Percentiles rank a stretch among this genome's conserved stretches.
phyloP scores from a whole-genome alignment of 2,888 invertebrate genomes.

The Eupithecia insigniata region DNA sequence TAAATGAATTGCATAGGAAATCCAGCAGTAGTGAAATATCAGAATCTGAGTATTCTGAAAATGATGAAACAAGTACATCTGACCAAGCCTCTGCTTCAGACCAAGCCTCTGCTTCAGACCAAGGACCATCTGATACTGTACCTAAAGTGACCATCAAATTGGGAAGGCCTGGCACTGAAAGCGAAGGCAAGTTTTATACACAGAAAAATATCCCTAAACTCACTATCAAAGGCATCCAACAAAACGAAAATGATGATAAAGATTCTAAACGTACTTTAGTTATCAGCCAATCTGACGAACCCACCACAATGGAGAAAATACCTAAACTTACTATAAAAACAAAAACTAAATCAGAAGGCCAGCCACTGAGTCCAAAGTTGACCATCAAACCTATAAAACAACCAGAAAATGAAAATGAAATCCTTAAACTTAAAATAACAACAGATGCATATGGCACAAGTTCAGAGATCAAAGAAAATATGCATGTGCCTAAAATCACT shows the following conservation, averaged over 20 bases:
- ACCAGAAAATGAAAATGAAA: slow-evolving; percentile 62
- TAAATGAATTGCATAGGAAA: slow-evolving; percentile 77
- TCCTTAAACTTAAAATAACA: slow-evolving; percentile 64
- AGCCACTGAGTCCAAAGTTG: slow-evolving; percentile 77
- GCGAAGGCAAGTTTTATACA: slow-evolving; percentile 76
- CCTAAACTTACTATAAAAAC: slow-evolving; percentile 79
- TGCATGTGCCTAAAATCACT: slow-evolving; percentile 84
- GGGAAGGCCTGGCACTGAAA: slow-evolving; percentile 75
- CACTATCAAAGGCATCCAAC: slow-evolving; percentile 74
- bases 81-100: slow-evolving; percentile 76
- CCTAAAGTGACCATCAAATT: slow-evolving; percentile 81
- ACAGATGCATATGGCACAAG: slow-evolving; percentile 59
- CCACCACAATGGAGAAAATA: slow-evolving; percentile 66
- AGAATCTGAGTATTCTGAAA: slow-evolving; percentile 82
- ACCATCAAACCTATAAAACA: slow-evolving; percentile 79
- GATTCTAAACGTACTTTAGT: slow-evolving; percentile 73
- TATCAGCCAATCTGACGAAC: slow-evolving; percentile 71
- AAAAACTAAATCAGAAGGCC: slow-evolving; percentile 67
- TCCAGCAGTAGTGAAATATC: slow-evolving; percentile 82
- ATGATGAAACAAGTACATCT: slow-evolving; percentile 81
- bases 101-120: slow-evolving; percentile 76
- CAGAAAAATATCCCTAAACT: slow-evolving; percentile 77
- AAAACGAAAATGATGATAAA: slow-evolving; percentile 66
- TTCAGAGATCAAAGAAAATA: slow-evolving; percentile 65
- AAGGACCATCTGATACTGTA: slow-evolving; percentile 67